A percentile compares a stretch with the other conserved stretches of the same genome.
Evolutionary conservation across 2,113 vertebrate genomes (phyloP).

Genomic region (Seriola aureovittata): DNA sequence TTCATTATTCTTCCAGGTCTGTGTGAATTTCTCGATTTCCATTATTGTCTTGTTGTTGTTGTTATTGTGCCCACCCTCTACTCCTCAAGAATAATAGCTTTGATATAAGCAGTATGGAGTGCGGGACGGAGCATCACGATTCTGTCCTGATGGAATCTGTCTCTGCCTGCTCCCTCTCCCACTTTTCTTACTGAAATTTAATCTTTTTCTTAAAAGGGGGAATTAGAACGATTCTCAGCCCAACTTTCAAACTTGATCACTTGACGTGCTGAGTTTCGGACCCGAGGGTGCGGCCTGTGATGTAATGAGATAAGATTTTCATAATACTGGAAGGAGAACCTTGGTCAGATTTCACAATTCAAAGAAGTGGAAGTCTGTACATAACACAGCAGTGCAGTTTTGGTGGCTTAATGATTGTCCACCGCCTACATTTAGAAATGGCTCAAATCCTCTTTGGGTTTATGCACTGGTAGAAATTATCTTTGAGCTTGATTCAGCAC

Average conservation of each 20-base stretch:
- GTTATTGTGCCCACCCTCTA: constrained; percentile 57
- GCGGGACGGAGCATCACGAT: constrained; percentile 10
- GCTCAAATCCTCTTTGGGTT: not conserved
- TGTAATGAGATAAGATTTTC: constrained; percentile 23
- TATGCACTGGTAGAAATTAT: not conserved
- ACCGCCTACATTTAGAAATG: not conserved
- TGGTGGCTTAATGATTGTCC: constrained; percentile 11
- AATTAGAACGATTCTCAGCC: constrained; percentile 31
- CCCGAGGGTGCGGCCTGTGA: not conserved
- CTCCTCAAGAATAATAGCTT: constrained; percentile 57
- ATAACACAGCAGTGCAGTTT: not conserved
- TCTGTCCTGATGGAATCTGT: constrained; percentile 40
- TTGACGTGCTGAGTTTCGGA: constrained; percentile 13
- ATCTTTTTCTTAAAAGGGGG: constrained; percentile 17
- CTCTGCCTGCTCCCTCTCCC: not conserved
- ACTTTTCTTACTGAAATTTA: constrained; percentile 30
- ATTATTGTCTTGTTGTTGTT: constrained; percentile 57
- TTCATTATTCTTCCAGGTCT: constrained; percentile 58
- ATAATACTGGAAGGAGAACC: not conserved
- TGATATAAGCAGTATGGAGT: constrained; percentile 37
- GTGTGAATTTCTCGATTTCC: constrained; percentile 64
- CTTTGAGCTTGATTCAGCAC: not conserved
- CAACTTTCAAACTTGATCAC: constrained; percentile 28
- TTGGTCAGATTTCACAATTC: constrained; percentile 4
- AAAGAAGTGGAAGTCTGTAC: not conserved